Conservation (phyloP, 2,888 invertebrate genomes). For the Agrochola litura region DNA sequence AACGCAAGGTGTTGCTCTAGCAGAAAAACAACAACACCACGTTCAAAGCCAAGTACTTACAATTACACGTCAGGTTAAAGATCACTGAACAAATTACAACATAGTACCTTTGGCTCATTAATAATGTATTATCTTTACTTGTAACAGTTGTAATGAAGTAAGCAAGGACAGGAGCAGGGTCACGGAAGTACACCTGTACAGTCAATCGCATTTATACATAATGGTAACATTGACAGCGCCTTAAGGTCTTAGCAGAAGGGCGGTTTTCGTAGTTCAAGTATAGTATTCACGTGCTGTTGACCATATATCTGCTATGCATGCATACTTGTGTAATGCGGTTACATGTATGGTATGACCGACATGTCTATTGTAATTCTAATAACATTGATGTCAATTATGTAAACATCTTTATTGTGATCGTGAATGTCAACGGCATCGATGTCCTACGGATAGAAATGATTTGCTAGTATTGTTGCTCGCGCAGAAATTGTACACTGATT, state of each 20-base stretch:
- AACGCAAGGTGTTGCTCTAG: not conserved
- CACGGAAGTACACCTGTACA: conserved; percentile 23
- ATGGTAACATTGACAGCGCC: too few species aligned
- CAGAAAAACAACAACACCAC: conserved; percentile 17
- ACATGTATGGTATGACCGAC: not conserved
- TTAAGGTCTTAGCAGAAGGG: not conserved
- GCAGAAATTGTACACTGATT: not conserved
- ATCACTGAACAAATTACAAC: conserved; percentile 51
- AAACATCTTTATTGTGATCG: conserved; percentile 29
- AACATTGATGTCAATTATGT: conserved; percentile 12
- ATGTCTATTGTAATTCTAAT: conserved; percentile 23
- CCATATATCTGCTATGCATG: not conserved
- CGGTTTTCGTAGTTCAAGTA: not conserved
- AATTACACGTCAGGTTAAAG: conserved; percentile 55
- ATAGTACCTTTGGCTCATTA: conserved; percentile 28
- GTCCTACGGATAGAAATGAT: not conserved
- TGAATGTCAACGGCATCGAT: conserved; percentile 6
- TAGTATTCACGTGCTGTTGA: not conserved
- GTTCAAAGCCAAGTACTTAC: conserved; percentile 35
- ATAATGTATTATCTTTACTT: conserved; percentile 24
- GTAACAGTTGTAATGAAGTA: not conserved
- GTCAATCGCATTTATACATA: not conserved
- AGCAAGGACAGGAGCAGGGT: conserved; percentile 51
- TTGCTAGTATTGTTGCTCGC: not conserved
- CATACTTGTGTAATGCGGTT: not conserved